A percentile compares a stretch with the other conserved stretches of the same genome.
phyloP scores from a whole-genome alignment of 2,113 vertebrate species.

The Macquaria australasica region DNA sequence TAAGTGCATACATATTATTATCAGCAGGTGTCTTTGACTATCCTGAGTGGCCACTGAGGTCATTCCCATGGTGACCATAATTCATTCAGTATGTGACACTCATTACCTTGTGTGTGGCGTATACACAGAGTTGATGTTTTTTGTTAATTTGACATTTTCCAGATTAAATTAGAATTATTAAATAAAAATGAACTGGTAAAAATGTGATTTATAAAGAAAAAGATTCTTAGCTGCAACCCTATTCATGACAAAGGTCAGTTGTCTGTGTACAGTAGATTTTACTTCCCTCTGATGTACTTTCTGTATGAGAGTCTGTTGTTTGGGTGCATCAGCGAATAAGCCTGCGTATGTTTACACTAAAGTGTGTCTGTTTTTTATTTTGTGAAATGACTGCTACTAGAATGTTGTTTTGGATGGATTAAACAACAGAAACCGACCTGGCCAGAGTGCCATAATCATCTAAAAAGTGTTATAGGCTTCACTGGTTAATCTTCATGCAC shows the following conservation, averaged over 20 bases:
- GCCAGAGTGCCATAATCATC: constrained; percentile 57
- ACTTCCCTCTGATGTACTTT: constrained; percentile 8
- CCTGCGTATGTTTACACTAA: background rate
- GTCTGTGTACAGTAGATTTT: background rate
- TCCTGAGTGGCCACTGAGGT: background rate
- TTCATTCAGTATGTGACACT: background rate
- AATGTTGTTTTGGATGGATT: constrained; percentile 51
- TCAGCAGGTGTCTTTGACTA: background rate
- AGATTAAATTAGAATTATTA: too few species aligned
- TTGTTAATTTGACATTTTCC: background rate
- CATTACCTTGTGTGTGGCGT: background rate
- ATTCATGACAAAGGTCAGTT: constrained; percentile 1
- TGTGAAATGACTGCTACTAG: background rate
- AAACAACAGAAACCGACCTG: constrained; percentile 14
- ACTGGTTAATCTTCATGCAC: constrained; percentile 46
- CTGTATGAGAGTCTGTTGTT: constrained; percentile 35
- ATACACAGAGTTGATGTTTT: background rate
- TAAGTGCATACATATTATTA: background rate
- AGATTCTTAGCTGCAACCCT: background rate
- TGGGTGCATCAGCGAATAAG: constrained; percentile 16
- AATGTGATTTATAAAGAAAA: background rate
- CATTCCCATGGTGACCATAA: background rate
- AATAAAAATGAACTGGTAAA: background rate
- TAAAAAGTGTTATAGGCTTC: constrained; percentile 60
- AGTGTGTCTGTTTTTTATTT: background rate